Evolutionary conservation across 1,140 invertebrate species (phyloP).

Genomic region (Yoshiicerus persimilis): DNA sequence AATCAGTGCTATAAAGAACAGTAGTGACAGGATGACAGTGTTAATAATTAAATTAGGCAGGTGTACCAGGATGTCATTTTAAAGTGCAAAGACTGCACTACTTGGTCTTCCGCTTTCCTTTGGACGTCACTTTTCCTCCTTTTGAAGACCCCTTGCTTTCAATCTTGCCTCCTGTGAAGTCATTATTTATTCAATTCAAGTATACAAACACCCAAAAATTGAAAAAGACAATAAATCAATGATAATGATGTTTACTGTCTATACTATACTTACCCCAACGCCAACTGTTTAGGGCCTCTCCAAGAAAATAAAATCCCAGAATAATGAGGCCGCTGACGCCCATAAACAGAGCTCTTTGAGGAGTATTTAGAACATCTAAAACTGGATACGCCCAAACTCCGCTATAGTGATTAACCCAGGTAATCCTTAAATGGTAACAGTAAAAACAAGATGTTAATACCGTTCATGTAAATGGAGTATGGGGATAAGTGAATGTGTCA

Average conservation of each 20-base stretch:
- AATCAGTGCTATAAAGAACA: background rate
- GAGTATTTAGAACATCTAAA: conserved; percentile 70
- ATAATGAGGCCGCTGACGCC: conserved; percentile 60
- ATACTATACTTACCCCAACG: conserved; percentile 61
- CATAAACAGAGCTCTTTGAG: conserved; percentile 72
- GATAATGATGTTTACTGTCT: background rate
- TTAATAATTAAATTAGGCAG: background rate
- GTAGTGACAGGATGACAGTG: background rate
- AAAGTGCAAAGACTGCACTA: background rate
- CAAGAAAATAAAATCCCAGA: conserved; percentile 66
- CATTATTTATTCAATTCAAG: background rate
- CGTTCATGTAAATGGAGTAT: no score
- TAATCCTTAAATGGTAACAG: conserved; percentile 61
- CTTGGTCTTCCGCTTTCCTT: background rate
- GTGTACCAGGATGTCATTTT: background rate
- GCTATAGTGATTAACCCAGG: conserved; percentile 70
- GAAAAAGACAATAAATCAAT: background rate
- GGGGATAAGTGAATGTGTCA: no score
- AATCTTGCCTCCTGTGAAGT: conserved; percentile 11
- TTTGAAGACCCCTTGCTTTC: background rate
- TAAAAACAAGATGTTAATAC: background rate
- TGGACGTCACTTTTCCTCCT: background rate
- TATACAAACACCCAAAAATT: background rate
- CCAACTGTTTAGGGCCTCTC: conserved; percentile 68
- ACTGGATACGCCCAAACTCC: conserved; percentile 86